Evolutionary conservation across 2,888 invertebrate genomes (phyloP).

Genomic region (Cantharis lateralis): DNA sequence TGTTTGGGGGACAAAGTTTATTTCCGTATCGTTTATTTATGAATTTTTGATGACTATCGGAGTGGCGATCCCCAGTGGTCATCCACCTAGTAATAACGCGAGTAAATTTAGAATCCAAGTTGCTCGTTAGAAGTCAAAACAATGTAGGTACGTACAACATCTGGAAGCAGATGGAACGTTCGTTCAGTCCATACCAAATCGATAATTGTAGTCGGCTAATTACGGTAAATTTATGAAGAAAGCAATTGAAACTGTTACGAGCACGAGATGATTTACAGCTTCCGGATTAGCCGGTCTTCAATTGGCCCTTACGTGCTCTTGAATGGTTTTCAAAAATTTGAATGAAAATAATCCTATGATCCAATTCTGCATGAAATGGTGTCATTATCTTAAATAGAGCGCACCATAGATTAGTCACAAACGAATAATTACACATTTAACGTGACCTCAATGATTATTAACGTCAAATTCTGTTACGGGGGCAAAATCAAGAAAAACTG

Average conservation of each 20-base stretch:
- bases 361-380: slow-evolving; percentile 5
- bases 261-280: background rate
- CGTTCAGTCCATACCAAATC: background rate
- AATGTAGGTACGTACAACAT: background rate
- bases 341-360: background rate
- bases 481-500: background rate
- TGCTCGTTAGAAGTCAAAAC: background rate
- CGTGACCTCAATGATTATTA: slow-evolving; percentile 10
- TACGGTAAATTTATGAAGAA: background rate
- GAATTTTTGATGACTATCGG: background rate
- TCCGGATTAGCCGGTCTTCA: background rate
- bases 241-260: background rate
- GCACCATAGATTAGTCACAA: slow-evolving; percentile 14
- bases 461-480: background rate
- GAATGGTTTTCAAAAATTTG: background rate
- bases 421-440: slow-evolving; percentile 1
- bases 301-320: background rate
- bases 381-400: slow-evolving; percentile 21
- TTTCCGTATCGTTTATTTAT: background rate
- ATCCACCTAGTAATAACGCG: background rate
- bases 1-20: background rate
- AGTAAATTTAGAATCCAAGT: background rate
- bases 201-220: background rate
- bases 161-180: background rate
- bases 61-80: background rate